Evolutionary conservation across 1,140 invertebrate genomes (phyloP).

Genomic region (Trichogramma pretiosum): DNA sequence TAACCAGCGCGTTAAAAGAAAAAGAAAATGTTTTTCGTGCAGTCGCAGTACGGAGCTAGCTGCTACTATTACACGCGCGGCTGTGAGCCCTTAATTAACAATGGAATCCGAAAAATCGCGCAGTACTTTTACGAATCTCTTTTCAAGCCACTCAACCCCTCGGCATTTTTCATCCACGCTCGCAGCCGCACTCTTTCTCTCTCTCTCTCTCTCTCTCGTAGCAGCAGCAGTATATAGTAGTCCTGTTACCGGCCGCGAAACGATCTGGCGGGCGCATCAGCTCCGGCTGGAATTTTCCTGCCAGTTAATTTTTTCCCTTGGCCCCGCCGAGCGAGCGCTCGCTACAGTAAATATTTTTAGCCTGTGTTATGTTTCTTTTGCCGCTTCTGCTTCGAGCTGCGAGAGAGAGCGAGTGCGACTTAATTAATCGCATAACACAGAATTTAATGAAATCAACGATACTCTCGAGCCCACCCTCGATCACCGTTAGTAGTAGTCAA

Average conservation of each 20-base stretch:
- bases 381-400: background rate
- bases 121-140: constrained; percentile 11
- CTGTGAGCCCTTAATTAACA: constrained; percentile 10
- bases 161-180: constrained; percentile 13
- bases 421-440: constrained; percentile 48
- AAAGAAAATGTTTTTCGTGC: too few relatives aligned
- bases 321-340: too few relatives aligned
- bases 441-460: constrained; percentile 44
- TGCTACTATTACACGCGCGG: background rate
- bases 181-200: background rate
- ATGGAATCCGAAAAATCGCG: constrained; percentile 6
- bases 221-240: too few relatives aligned
- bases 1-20: too few relatives aligned
- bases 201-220: constrained; percentile 7
- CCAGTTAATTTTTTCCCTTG: constrained; percentile 38
- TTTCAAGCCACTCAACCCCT: constrained; percentile 15
- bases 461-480: background rate
- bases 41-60: background rate
- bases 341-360: too few relatives aligned
- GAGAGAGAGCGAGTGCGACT: constrained; percentile 30
- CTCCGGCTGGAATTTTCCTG: constrained; percentile 34
- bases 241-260: too few relatives aligned
- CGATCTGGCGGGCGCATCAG: too few relatives aligned
- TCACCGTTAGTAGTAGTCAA: too few relatives aligned
- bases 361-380: background rate